Evolutionary conservation across 2,888 invertebrate genomes (phyloP).

Genomic region (Chloroclystis v-ata): DNA sequence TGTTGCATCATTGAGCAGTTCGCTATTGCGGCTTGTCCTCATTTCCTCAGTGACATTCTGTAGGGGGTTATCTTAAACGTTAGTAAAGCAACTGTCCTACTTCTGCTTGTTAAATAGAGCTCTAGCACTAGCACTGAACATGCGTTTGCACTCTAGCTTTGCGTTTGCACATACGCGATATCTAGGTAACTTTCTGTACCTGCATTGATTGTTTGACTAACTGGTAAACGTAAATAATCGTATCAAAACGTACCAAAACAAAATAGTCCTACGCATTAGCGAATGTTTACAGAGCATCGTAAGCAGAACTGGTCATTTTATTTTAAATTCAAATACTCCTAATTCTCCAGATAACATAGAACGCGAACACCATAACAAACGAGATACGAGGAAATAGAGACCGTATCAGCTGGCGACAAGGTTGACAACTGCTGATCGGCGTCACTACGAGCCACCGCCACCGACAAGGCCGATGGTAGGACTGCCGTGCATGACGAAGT

Average conservation of each 20-base stretch:
- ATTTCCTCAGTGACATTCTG: slow-evolving; percentile 14
- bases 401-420: slow-evolving; percentile 39
- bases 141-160: too few relatives aligned
- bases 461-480: slow-evolving; percentile 50
- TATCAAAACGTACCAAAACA: slow-evolving; percentile 10
- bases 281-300: slow-evolving; percentile 22
- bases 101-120: too few relatives aligned
- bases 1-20: slow-evolving; percentile 33
- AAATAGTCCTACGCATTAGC: slow-evolving; percentile 21
- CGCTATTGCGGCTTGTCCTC: slow-evolving; percentile 16
- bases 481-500: slow-evolving; percentile 35
- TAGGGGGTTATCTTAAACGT: too few relatives aligned
- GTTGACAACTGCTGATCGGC: slow-evolving; percentile 38
- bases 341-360: slow-evolving; percentile 34
- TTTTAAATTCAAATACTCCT: slow-evolving; percentile 38
- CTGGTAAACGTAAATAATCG: too few relatives aligned
- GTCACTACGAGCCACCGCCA: slow-evolving; percentile 39
- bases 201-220: slow-evolving; percentile 7
- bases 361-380: slow-evolving; percentile 35
- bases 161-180: too few relatives aligned
- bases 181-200: too few relatives aligned
- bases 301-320: slow-evolving; percentile 37
- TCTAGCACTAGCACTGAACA: too few relatives aligned
- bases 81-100: too few relatives aligned
- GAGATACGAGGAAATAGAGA: slow-evolving; percentile 33